Percentiles rank a stretch among this genome's conserved stretches.
Conservation (phyloP, 2,888 invertebrate species). For the Cataglyphis cursor region DNA sequence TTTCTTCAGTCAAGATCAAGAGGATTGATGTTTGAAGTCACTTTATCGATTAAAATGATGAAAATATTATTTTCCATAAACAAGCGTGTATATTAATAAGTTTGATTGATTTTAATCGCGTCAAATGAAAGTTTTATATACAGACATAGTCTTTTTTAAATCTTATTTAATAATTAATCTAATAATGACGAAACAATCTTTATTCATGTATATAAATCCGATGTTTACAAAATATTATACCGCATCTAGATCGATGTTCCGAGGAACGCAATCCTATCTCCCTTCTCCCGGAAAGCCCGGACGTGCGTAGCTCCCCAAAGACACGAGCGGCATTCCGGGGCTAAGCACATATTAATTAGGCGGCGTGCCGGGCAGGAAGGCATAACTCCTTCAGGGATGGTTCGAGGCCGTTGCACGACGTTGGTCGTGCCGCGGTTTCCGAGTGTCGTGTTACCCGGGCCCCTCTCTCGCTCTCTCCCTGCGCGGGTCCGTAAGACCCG, state of each 20-base stretch:
- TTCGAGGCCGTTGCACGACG: conserved; percentile 67
- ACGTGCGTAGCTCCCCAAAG: conserved; percentile 48
- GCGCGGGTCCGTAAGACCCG: conserved; percentile 71
- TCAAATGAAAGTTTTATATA: background rate
- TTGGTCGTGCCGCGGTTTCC: conserved; percentile 75
- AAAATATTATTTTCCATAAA: background rate
- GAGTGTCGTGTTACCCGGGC: conserved; percentile 82
- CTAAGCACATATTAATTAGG: conserved; percentile 84
- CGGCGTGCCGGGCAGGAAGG: conserved; percentile 78
- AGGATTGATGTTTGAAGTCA: background rate
- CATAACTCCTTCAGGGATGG: conserved; percentile 79
- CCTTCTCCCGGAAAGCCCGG: conserved; percentile 38
- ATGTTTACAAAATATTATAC: background rate
- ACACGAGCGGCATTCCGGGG: conserved; percentile 72
- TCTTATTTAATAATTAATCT: background rate
- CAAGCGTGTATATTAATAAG: background rate
- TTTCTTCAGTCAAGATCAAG: background rate
- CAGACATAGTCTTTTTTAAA: background rate
- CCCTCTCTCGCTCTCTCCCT: conserved; percentile 25
- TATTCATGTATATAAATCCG: background rate
- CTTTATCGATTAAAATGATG: background rate
- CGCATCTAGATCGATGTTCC: conserved; percentile 28
- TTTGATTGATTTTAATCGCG: background rate
- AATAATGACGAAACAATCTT: background rate
- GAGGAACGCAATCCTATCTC: conserved; percentile 19